A percentile compares a stretch with the other conserved stretches of the same genome.
Evolutionary conservation across 1,140 invertebrate species (phyloP).

Genomic region (Cydia fagiglandana): DNA sequence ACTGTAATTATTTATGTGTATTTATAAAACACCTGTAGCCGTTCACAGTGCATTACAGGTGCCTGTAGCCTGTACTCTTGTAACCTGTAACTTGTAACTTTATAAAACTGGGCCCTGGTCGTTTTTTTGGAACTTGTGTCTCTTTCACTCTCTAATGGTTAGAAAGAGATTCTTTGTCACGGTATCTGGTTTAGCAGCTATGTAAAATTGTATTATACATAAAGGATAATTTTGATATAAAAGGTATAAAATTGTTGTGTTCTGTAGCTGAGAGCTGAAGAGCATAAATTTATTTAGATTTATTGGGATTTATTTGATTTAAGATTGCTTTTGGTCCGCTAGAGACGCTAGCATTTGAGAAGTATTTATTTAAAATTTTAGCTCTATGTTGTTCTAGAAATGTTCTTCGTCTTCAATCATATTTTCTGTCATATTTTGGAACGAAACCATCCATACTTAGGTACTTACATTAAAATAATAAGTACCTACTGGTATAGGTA

Average conservation of each 20-base stretch:
- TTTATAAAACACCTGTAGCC: no score
- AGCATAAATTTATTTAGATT: not conserved
- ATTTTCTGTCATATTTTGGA: not conserved
- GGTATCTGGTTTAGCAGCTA: not conserved
- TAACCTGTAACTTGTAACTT: no score
- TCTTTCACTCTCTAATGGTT: not conserved
- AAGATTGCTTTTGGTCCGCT: not conserved
- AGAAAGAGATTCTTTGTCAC: not conserved
- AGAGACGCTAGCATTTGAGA: conserved; percentile 16
- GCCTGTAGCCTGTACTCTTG: no score
- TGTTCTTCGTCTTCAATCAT: not conserved
- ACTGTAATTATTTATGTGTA: no score
- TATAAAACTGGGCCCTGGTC: no score
- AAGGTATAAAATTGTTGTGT: not conserved
- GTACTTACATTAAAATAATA: no score
- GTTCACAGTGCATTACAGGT: no score
- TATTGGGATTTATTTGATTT: not conserved
- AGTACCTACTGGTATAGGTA: no score
- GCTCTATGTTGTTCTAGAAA: not conserved
- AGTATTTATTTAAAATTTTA: not conserved
- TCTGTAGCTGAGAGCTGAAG: not conserved
- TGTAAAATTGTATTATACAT: not conserved
- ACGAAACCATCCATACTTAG: no score
- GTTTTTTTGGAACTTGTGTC: no score
- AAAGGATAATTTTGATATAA: not conserved